Conservation (phyloP, 2,888 invertebrate genomes). For the Teleiodes luculella region DNA sequence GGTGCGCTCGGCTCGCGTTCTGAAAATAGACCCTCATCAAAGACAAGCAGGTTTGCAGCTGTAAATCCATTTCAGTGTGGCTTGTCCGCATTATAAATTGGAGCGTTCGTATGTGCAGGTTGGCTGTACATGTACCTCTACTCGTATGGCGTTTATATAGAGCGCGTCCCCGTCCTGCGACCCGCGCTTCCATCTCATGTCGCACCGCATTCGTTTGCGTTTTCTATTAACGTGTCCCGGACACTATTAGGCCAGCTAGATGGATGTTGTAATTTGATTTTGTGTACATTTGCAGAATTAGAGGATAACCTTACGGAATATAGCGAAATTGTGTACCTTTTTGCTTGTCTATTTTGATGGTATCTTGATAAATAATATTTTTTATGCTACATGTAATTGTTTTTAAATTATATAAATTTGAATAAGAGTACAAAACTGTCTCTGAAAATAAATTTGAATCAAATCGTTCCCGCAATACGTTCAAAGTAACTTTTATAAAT, state of each 20-base stretch:
- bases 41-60: constrained; percentile 78
- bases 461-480: background rate
- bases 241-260: constrained; percentile 61
- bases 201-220: constrained; percentile 61
- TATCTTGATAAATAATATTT: too few relatives aligned
- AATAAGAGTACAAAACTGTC: too few relatives aligned
- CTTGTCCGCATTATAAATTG: constrained; percentile 77
- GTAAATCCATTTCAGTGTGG: constrained; percentile 78
- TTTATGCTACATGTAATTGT: too few relatives aligned
- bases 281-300: constrained; percentile 52
- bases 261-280: constrained; percentile 65
- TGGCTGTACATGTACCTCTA: too few relatives aligned
- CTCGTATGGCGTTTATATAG: constrained; percentile 38
- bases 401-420: too few relatives aligned
- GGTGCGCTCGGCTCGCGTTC: constrained; percentile 69
- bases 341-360: background rate
- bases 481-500: constrained; percentile 22
- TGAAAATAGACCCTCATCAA: constrained; percentile 78
- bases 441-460: too few relatives aligned
- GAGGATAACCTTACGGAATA: constrained; percentile 25
- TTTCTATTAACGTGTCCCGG: constrained; percentile 68
- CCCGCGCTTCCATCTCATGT: constrained; percentile 51
- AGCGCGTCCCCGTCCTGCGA: constrained; percentile 32
- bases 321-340: background rate
- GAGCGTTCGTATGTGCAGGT: constrained; percentile 44